Evolutionary conservation across 1,140 invertebrate species (phyloP).

Genomic region (Trichonephila inaurata): DNA sequence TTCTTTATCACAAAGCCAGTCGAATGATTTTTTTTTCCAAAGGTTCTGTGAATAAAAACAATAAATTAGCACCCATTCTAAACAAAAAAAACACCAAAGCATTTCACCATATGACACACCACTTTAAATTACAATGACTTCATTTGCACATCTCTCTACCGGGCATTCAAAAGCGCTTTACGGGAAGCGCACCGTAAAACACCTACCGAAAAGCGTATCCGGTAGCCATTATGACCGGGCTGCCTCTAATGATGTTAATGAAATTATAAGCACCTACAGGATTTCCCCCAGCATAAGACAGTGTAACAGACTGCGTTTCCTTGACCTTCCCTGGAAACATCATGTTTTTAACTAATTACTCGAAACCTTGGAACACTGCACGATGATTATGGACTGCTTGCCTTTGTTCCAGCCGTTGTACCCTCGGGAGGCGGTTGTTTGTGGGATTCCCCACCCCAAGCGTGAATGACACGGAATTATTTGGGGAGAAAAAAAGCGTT

Average conservation of each 20-base stretch:
- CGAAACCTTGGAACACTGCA: slow-evolving; percentile 52
- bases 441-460: slow-evolving; percentile 25
- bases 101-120: too few relatives aligned
- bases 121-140: too few relatives aligned
- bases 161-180: neutral
- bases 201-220: neutral
- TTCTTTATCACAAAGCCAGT: too few relatives aligned
- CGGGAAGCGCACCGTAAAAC: neutral
- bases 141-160: too few relatives aligned
- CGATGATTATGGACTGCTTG: slow-evolving; percentile 42
- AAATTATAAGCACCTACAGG: slow-evolving; percentile 46
- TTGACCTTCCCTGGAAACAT: slow-evolving; percentile 60
- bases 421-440: neutral
- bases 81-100: too few relatives aligned
- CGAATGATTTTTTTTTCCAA: too few relatives aligned
- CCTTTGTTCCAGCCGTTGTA: slow-evolving; percentile 39
- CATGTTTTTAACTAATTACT: slow-evolving; percentile 66
- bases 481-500: neutral
- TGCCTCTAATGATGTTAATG: slow-evolving; percentile 49
- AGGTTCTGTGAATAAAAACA: too few relatives aligned
- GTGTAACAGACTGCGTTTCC: slow-evolving; percentile 25
- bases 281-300: slow-evolving; percentile 46
- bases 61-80: too few relatives aligned
- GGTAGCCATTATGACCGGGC: slow-evolving; percentile 40
- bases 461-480: slow-evolving; percentile 48